Conservation (phyloP, 2,888 invertebrate genomes). For the Sabatieria punctata region DNA sequence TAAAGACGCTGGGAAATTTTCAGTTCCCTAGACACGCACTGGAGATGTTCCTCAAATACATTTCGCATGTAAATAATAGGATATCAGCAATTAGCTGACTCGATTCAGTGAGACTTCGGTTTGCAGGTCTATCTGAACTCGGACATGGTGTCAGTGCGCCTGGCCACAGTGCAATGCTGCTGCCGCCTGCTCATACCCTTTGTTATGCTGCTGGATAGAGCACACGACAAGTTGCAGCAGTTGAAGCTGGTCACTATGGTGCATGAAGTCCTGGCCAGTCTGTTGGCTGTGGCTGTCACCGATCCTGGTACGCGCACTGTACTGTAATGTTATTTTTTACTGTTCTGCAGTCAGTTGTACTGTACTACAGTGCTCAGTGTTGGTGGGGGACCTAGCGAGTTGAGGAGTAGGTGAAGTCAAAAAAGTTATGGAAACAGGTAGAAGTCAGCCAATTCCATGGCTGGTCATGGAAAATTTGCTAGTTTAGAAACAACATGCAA, state of each 20-base stretch:
- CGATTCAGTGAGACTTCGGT: background rate
- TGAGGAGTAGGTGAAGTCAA: too few relatives aligned
- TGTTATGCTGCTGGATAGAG: slow-evolving; percentile 38
- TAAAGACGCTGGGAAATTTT: slow-evolving; percentile 69
- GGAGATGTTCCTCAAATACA: slow-evolving; percentile 24
- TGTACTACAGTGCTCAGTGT: too few relatives aligned
- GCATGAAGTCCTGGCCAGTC: slow-evolving; percentile 70
- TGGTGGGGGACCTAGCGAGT: too few relatives aligned
- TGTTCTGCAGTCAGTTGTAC: background rate
- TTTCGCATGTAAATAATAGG: slow-evolving; percentile 18
- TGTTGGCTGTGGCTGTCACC: slow-evolving; percentile 79
- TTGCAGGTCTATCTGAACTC: slow-evolving; percentile 46
- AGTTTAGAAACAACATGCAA: too few relatives aligned
- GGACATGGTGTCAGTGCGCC: slow-evolving; percentile 71
- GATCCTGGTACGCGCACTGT: slow-evolving; percentile 47
- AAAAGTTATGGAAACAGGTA: too few relatives aligned
- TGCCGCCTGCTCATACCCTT: slow-evolving; percentile 70
- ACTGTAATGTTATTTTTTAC: background rate
- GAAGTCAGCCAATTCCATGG: too few relatives aligned
- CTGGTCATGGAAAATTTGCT: too few relatives aligned
- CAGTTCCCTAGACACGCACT: slow-evolving; percentile 42
- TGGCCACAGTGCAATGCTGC: slow-evolving; percentile 87
- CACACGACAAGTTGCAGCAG: slow-evolving; percentile 26
- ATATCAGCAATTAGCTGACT: background rate
- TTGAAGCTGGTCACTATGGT: slow-evolving; percentile 68